Percentiles rank a stretch among this genome's conserved stretches.
These are phyloP conservation scores for Stramonita haemastoma DNA, from an alignment of 2,888 invertebrate species.

Conservation along the genomic window DNA sequence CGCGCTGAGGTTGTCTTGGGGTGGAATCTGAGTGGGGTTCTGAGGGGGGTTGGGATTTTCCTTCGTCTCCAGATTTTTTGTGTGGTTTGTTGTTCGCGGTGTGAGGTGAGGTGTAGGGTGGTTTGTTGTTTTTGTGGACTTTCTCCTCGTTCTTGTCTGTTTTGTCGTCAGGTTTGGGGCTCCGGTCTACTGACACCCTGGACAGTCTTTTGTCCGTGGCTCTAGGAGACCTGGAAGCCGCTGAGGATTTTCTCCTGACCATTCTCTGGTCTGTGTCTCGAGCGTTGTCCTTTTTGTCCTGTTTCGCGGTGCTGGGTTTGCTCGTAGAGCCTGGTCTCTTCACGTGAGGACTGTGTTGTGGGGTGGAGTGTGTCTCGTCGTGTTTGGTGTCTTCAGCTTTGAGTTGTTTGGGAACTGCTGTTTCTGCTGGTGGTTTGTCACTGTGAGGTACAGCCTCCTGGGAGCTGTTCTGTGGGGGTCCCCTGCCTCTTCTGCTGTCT, in stretches of 20 bases:
- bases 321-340: not conserved
- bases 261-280: slow-evolving; percentile 5
- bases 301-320: not conserved
- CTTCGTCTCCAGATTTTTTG: not conserved
- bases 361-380: not conserved
- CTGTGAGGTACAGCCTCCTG: too few relatives aligned
- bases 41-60: not conserved
- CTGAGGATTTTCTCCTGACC: not conserved
- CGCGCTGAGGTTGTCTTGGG: not conserved
- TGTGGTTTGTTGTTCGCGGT: not conserved
- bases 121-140: not conserved
- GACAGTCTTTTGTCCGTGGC: not conserved
- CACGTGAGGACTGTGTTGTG: not conserved
- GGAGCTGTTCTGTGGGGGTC: too few relatives aligned
- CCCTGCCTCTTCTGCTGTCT: too few relatives aligned
- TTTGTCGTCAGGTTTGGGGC: not conserved
- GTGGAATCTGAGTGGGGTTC: too few relatives aligned
- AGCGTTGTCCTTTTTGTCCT: not conserved
- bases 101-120: not conserved
- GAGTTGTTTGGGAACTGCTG: not conserved
- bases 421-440: too few relatives aligned
- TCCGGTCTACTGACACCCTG: not conserved
- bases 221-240: not conserved
- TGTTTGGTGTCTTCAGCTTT: not conserved
- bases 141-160: slow-evolving; percentile 4